phyloP scores from a whole-genome alignment of 2,888 invertebrate genomes.

The Onthophagus sagittarius region DNA sequence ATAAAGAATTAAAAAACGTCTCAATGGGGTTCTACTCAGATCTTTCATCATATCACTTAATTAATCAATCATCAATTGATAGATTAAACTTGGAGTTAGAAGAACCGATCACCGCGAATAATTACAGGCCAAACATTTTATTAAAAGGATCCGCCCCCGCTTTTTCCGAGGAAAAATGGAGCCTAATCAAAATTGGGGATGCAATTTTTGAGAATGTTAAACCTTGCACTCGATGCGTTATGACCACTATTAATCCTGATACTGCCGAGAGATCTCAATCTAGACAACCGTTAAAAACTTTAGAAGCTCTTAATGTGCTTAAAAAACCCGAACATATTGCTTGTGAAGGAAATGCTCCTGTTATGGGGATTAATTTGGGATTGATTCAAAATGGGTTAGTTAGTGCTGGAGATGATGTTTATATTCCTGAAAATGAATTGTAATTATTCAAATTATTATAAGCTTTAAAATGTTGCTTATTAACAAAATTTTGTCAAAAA shows the following conservation, averaged over 20 bases:
- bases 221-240: slow-evolving; percentile 54
- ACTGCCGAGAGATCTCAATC: slow-evolving; percentile 47
- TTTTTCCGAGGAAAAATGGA: slow-evolving; percentile 56
- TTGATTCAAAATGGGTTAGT: slow-evolving; percentile 49
- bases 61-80: slow-evolving; percentile 52
- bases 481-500: no score
- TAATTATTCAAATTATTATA: background rate
- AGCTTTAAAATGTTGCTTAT: no score
- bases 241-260: slow-evolving; percentile 50
- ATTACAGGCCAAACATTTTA: slow-evolving; percentile 58
- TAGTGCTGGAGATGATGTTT: slow-evolving; percentile 52
- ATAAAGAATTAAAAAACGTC: slow-evolving; percentile 36
- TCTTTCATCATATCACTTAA: slow-evolving; percentile 52
- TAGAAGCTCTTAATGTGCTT: slow-evolving; percentile 52
- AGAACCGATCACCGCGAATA: slow-evolving; percentile 44
- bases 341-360: slow-evolving; percentile 40
- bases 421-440: slow-evolving; percentile 24
- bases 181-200: slow-evolving; percentile 56
- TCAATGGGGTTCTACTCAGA: slow-evolving; percentile 51
- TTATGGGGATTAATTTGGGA: slow-evolving; percentile 53
- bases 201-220: slow-evolving; percentile 52
- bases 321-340: slow-evolving; percentile 28
- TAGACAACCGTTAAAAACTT: slow-evolving; percentile 53
- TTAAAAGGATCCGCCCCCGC: slow-evolving; percentile 48
- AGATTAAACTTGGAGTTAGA: slow-evolving; percentile 51